Conservation (phyloP, 2,888 invertebrate genomes). For the Cerastoderma edule region DNA sequence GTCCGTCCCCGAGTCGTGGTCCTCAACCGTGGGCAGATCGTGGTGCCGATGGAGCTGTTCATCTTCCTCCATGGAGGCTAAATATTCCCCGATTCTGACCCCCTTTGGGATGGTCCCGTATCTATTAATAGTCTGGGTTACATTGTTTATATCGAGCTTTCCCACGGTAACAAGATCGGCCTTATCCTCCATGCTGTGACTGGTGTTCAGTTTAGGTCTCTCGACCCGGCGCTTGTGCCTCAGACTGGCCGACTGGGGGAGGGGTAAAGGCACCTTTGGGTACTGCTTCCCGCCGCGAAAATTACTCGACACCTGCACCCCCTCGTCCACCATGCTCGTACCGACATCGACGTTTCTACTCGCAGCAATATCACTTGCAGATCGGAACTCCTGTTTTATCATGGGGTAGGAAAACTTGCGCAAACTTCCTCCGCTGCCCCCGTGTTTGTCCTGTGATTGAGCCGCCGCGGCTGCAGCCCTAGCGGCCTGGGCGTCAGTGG, state of each 20-base stretch:
- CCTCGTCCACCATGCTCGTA: constrained; percentile 65
- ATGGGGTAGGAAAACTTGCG: constrained; percentile 69
- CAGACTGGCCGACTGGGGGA: constrained; percentile 72
- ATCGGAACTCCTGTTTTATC: constrained; percentile 61
- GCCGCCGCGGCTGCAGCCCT: too few relatives aligned
- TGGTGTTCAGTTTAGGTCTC: constrained; percentile 59
- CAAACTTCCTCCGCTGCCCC: too few relatives aligned
- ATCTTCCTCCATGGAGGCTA: constrained; percentile 90
- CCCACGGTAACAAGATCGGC: constrained; percentile 87
- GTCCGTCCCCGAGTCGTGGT: constrained; percentile 79
- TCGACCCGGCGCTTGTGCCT: constrained; percentile 65
- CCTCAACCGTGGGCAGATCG: constrained; percentile 71
- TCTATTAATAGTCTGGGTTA: constrained; percentile 93
- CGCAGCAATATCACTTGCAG: constrained; percentile 46
- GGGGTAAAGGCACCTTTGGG: constrained; percentile 76
- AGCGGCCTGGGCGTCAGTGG: constrained; percentile 51
- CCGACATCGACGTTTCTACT: constrained; percentile 67
- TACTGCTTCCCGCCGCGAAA: constrained; percentile 65
- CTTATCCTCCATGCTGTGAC: constrained; percentile 61
- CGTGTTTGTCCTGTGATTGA: constrained; percentile 37
- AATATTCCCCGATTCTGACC: constrained; percentile 97
- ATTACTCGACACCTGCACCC: constrained; percentile 56
- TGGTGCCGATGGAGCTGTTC: constrained; percentile 70
- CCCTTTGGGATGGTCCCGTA: constrained; percentile 99
- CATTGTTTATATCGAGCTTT: constrained; percentile 97